phyloP scores from a whole-genome alignment of 1,140 invertebrate genomes.

The Metopolophium dirhodum region DNA sequence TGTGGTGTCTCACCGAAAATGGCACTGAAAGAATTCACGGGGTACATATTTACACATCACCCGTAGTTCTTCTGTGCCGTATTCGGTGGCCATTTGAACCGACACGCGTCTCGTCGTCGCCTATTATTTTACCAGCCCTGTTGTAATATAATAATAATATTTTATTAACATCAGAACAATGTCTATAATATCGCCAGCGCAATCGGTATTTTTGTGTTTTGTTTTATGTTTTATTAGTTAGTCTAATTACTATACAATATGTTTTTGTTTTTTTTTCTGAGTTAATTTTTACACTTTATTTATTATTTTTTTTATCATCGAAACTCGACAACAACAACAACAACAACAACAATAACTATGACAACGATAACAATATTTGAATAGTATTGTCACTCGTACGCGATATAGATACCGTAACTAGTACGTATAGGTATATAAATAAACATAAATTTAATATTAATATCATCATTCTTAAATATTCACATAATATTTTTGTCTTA shows the following conservation, averaged over 20 bases:
- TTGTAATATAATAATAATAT: not conserved
- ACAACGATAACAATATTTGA: too few species aligned
- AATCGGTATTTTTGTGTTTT: slow-evolving; percentile 29
- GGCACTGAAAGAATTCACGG: slow-evolving; percentile 57
- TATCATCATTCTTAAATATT: not conserved
- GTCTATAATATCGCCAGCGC: not conserved
- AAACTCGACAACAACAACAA: not conserved
- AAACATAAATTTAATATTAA: not conserved
- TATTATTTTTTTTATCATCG: not conserved
- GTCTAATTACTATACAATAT: not conserved
- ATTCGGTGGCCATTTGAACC: slow-evolving; percentile 40
- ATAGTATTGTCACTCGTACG: too few species aligned
- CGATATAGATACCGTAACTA: not conserved
- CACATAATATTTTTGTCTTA: not conserved
- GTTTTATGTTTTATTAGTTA: slow-evolving; percentile 32
- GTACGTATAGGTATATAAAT: not conserved
- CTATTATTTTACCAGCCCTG: not conserved
- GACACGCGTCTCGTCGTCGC: not conserved
- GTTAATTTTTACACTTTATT: not conserved
- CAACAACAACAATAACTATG: not conserved
- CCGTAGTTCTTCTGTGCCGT: slow-evolving; percentile 56
- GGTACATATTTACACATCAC: slow-evolving; percentile 26
- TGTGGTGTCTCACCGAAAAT: slow-evolving; percentile 51
- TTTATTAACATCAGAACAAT: not conserved
- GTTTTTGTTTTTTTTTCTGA: not conserved